Conservation (phyloP, 2,888 invertebrate species). For the Cepaea hortensis region DNA sequence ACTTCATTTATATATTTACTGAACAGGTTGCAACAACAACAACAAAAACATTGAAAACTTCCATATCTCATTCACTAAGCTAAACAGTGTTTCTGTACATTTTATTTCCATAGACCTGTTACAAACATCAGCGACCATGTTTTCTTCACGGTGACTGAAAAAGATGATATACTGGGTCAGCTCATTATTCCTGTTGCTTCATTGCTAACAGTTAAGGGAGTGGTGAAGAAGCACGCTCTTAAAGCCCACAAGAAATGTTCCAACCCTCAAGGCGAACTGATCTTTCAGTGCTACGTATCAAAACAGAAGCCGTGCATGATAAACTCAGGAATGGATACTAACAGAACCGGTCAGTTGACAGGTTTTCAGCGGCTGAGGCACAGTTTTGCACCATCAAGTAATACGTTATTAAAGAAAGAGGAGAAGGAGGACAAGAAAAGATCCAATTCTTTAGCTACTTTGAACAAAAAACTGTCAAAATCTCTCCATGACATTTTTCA, state of each 20-base stretch:
- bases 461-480: conserved; percentile 69
- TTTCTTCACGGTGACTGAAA: conserved; percentile 72
- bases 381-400: conserved; percentile 51
- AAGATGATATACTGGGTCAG: conserved; percentile 71
- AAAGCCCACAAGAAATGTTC: conserved; percentile 73
- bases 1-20: too few species aligned
- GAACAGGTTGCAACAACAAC: too few species aligned
- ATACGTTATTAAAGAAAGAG: conserved; percentile 43
- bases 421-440: conserved; percentile 52
- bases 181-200: conserved; percentile 66
- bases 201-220: conserved; percentile 62
- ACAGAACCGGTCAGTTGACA: conserved; percentile 46
- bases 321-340: conserved; percentile 27
- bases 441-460: conserved; percentile 60
- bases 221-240: conserved; percentile 61
- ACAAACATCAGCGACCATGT: conserved; percentile 64
- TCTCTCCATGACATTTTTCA: conserved; percentile 70
- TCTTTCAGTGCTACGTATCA: conserved; percentile 72
- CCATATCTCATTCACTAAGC: too few species aligned
- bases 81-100: too few species aligned
- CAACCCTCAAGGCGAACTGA: conserved; percentile 71
- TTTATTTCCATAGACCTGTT: conserved; percentile 61
- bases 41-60: too few species aligned
- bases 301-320: conserved; percentile 56
- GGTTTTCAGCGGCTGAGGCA: conserved; percentile 54